A percentile compares a stretch with the other conserved stretches of the same genome.
These are phyloP conservation scores for Mesodorylaimus sp. DNA, from an alignment of 2,888 invertebrate species.

Conservation along the genomic window DNA sequence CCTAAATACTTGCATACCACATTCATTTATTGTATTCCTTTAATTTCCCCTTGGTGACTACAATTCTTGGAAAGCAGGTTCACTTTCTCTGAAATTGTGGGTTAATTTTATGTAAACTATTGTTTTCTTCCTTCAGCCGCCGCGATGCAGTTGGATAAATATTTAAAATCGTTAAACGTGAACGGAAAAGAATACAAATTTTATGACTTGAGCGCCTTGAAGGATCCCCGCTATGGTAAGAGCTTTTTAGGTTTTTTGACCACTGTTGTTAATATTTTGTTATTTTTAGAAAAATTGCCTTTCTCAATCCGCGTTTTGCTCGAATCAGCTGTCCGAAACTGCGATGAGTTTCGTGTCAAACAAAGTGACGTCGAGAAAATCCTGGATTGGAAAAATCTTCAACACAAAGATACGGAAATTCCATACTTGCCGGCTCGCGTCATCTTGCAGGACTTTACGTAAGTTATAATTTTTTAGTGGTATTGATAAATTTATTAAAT, in stretches of 20 bases:
- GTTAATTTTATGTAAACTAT: too few relatives aligned
- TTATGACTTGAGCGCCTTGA: conserved; percentile 55
- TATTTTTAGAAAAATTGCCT: conserved; percentile 45
- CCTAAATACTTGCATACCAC: too few relatives aligned
- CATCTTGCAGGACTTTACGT: conserved; percentile 63
- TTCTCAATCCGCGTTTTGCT: conserved; percentile 75
- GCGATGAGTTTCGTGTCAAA: conserved; percentile 78
- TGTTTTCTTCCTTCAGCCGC: too few relatives aligned
- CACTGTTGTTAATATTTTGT: conserved; percentile 15
- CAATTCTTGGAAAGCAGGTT: too few relatives aligned
- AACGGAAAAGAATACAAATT: conserved; percentile 48
- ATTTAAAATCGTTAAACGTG: too few relatives aligned
- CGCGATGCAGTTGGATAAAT: too few relatives aligned
- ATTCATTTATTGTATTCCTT: too few relatives aligned
- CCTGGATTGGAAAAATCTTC: conserved; percentile 64
- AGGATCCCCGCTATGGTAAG: conserved; percentile 59
- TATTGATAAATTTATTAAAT: neutral
- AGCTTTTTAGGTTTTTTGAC: neutral
- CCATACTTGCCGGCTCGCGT: conserved; percentile 90
- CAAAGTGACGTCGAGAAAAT: conserved; percentile 69
- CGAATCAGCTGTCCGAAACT: conserved; percentile 86
- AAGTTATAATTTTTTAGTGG: conserved; percentile 13
- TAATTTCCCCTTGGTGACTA: too few relatives aligned
- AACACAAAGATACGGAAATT: conserved; percentile 53
- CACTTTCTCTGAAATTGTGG: too few relatives aligned